A percentile compares a stretch with the other conserved stretches of the same genome.
phyloP scores from a whole-genome alignment of 2,888 invertebrate genomes.

The Noctua janthe region DNA sequence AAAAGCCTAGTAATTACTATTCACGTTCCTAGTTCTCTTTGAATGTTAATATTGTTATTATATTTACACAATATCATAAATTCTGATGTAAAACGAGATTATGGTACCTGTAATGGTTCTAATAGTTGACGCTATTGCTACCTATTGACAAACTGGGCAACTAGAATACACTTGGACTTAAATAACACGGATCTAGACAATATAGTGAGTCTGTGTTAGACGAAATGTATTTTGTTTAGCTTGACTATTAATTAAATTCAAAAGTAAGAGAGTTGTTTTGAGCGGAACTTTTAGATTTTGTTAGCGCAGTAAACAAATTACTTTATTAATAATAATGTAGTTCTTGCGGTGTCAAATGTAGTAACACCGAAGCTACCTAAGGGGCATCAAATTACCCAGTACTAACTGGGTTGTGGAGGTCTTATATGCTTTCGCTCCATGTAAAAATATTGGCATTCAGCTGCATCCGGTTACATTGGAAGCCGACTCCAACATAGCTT shows the following conservation, averaged over 20 bases:
- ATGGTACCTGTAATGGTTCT: background rate
- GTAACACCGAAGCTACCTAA: background rate
- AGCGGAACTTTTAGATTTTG: conserved; percentile 5
- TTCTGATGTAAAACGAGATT: conserved; percentile 1
- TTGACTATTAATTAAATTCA: background rate
- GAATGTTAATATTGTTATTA: conserved; percentile 22
- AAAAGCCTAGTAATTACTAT: conserved; percentile 9
- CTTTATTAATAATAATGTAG: background rate
- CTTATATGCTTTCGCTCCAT: background rate
- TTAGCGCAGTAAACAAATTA: conserved; percentile 3
- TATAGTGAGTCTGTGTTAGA: background rate
- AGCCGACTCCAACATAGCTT: background rate
- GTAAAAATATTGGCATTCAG: background rate
- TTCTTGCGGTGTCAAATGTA: background rate
- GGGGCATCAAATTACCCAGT: background rate
- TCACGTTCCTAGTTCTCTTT: conserved; percentile 2
- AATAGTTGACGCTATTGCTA: background rate
- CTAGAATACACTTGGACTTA: background rate
- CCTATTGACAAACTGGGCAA: too few species aligned
- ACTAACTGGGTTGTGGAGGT: background rate
- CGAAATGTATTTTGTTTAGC: background rate
- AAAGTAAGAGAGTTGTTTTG: background rate
- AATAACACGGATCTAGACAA: background rate
- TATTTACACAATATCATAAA: conserved; percentile 6
- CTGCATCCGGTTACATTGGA: background rate